Evolutionary conservation across 2,888 invertebrate genomes (phyloP), one percentile per base, ranked within the genome.

Genomic region (Phymatocera aterrima): DNA sequence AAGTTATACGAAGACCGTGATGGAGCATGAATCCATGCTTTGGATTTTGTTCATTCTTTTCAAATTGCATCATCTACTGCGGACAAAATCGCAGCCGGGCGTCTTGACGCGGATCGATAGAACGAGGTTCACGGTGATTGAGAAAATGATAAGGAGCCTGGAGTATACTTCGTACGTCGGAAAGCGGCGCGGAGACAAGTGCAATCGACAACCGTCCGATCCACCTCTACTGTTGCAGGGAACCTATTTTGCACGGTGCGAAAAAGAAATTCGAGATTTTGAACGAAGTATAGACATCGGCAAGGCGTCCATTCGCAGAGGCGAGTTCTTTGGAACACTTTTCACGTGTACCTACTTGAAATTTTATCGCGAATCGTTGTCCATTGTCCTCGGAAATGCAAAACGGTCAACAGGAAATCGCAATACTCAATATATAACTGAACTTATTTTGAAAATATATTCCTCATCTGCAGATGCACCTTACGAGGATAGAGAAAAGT

Each of bases 11-110:
- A 79, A 77, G 34, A 64, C 37, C 0, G 64, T 68, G 6, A 74
- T 84, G 57, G 88, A 88, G 78, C 80, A 64, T 8, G 86, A 88
- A 57, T 86, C 88, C 5, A 82, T 87, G 80, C 79, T 82, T 0
- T 86, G 87, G 86, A 82, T 87, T 65, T 77, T 88, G n/a, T 87
- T 85, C 78, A 86, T 89, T 70, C 82, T 88, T 1, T 88, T 87
- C 72, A 88, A 89, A 86, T 79, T 87, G 6, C 89, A 89, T 82
- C 87, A 89, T 81, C 81, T 89, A 51, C 57, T 86, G 77, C 77
- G 87, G 46, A 87, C 88, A 28, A 79, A 82, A 31, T 77, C 78
- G 8, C 79, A 79, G 3, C 83, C 87, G 5, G 88, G 88, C 37
- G 82, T 88, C 72, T 40, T 88, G 31, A 84, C 86, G 5, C 81